Base-by-base conservation (phyloP, 2,113 vertebrate genomes). In the Centropus unirufus region DNA sequence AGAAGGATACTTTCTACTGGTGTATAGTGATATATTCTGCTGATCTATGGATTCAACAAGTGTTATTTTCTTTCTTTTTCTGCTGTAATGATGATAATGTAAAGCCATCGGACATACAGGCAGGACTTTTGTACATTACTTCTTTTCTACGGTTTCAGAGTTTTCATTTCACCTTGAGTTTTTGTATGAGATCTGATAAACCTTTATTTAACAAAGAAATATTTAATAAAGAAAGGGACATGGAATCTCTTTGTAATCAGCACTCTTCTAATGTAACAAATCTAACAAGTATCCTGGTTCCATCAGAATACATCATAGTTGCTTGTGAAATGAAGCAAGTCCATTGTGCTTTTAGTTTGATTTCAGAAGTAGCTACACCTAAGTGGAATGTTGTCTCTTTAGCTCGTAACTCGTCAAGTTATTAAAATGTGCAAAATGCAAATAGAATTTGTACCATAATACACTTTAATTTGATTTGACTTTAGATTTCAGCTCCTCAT, bases 381-480 rank as follows among this genome's bases (percentile, higher is more conserved):
- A 68, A 67, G 40, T 30, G 47, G 49, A 92, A 54, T 23, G 14
- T 63, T 87, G 26, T 74, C 20, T 80, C 59, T 81, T 84, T 76
- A 85, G 58, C 57, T 87, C 5, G 0, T 75, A 84, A 90, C 87
- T 59, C 79, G 58, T 40, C 63, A 90, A 81, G 57, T 78, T 86
- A 90, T 55, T 87, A 87, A 90, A 95, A 93, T 64, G 76, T 82
- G 32, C 26, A 86, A 92, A 87, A 96, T 77, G 52, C 17, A 91
- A 93, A 89, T 64, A 49, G 57, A 95, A 92, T 94, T 96, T 96
- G 14, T 14, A 49, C 39, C 61, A 30, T 75, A 75, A 93, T 96
- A 85, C 51, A 26, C 44, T 97, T 94, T 97, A 96, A 96, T 40
- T 90, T 83, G 69, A 86, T 90, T 92, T 97, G 97, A 97, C 94